Base-by-base conservation (phyloP, 2,888 invertebrate genomes). In the Parochlus steinenii region DNA sequence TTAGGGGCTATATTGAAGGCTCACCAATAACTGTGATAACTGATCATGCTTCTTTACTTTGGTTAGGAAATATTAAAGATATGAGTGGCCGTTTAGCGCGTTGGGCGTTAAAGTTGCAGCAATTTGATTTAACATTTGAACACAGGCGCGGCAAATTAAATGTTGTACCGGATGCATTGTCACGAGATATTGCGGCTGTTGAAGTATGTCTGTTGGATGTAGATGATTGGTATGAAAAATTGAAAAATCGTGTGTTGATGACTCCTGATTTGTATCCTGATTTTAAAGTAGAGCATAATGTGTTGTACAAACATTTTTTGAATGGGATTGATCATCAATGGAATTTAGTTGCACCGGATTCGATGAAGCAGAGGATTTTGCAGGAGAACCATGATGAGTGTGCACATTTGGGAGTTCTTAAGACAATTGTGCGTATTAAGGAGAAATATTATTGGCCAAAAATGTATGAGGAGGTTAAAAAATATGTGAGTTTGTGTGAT, bases 1-100 rank as follows among this genome's bases (percentile, higher is more conserved):
- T 42, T 7, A 5, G 39, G n/a, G 25, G 33, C 3, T 42, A 40
- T 10, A 10, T 42, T 4, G 39, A 40, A 8, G 42, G 42, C 6
- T 20, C 18, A 8, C 12, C 14, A 15, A 41, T 43, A 12, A 41
- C 31, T 3, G 38, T 43, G 3, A 16, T 41, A 5, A 40, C 41
- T 2, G 32, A 33, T 41, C n/a, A 29, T 39, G 12, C 16, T 6
- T 20, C 31, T 3, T 14, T 39, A 4, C 30, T 29, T n/a, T 43
- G 42, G 42, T 31, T 40, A 3, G 26, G 25, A 6, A 38, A 30
- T 31, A 29, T 39, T 6, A 40, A 36, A 15, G 38, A 39, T 12
- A 31, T 39, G 3, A 30, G 27, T 12, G 39, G 40, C 12, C n/a
- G n/a, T n/a, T n/a, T n/a, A n/a, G n/a, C n/a, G n/a, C n/a, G n/a